phyloP scores from a whole-genome alignment of 2,113 vertebrate species.

The Epinephelus moara region DNA sequence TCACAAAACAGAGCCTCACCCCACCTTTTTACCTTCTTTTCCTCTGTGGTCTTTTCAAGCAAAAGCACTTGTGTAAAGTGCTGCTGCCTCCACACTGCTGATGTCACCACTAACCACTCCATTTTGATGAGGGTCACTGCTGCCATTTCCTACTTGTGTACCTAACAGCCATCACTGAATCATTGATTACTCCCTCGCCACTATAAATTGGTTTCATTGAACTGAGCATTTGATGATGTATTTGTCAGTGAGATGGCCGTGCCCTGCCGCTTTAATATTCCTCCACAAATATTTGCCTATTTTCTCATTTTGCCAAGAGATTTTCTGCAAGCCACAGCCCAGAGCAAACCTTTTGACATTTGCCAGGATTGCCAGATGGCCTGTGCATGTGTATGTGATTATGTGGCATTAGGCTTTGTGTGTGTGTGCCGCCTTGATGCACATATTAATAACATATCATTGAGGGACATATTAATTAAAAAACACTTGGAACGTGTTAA shows the following conservation, averaged over 20 bases:
- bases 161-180: slow-evolving; percentile 6
- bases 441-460: slow-evolving; percentile 9
- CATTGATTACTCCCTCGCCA: slow-evolving; percentile 14
- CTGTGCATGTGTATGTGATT: slow-evolving; percentile 23
- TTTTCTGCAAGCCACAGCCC: slow-evolving; percentile 29
- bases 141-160: slow-evolving; percentile 11
- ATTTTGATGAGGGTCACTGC: slow-evolving; percentile 24
- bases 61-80: neutral
- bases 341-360: slow-evolving; percentile 48
- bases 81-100: neutral
- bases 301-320: slow-evolving; percentile 44
- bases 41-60: neutral
- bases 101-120: neutral
- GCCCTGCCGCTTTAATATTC: slow-evolving; percentile 42
- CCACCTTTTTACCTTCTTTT: no score
- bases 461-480: slow-evolving; percentile 5
- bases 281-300: slow-evolving; percentile 44
- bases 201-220: slow-evolving; percentile 22
- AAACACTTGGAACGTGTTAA: neutral
- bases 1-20: neutral
- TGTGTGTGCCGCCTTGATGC: neutral
- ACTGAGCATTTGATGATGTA: slow-evolving; percentile 17
- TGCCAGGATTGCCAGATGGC: slow-evolving; percentile 67
- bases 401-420: neutral
- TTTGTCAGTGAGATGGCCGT: neutral